phyloP scores from a whole-genome alignment of 2,888 invertebrate species.

The Synergus laeviventris region DNA sequence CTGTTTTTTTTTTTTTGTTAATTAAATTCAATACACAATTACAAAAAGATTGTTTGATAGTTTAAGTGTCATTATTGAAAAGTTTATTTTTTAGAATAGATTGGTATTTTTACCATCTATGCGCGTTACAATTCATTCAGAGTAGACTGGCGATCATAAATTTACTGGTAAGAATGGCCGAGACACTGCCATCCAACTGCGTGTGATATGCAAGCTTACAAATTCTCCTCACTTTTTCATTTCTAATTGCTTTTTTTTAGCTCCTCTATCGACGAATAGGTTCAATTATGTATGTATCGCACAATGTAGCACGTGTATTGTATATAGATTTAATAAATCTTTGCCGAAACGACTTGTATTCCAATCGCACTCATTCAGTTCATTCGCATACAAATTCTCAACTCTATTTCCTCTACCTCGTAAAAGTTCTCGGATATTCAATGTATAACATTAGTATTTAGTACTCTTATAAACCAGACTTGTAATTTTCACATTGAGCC shows the following conservation, averaged over 20 bases:
- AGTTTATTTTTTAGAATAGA: background rate
- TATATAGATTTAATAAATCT: conserved; percentile 22
- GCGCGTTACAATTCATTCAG: background rate
- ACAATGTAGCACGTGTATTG: conserved; percentile 16
- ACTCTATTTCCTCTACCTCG: conserved; percentile 8
- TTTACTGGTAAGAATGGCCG: conserved; percentile 43
- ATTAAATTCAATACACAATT: conserved; percentile 15
- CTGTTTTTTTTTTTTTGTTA: background rate
- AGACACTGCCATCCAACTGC: conserved; percentile 50
- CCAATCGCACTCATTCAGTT: background rate
- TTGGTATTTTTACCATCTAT: background rate
- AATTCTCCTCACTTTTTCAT: conserved; percentile 41
- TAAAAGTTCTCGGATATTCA: conserved; percentile 18
- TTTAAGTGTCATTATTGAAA: conserved; percentile 15
- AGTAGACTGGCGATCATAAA: background rate
- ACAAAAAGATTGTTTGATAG: background rate
- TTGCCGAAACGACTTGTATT: conserved; percentile 1
- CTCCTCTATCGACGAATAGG: conserved; percentile 48
- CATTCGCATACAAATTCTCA: conserved; percentile 16
- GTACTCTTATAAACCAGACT: conserved; percentile 67
- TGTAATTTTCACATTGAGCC: conserved; percentile 70
- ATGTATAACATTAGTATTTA: conserved; percentile 39
- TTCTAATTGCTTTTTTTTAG: conserved; percentile 29
- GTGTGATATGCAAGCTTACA: conserved; percentile 56
- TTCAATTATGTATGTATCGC: conserved; percentile 43